Evolutionary conservation across 2,113 vertebrate genomes (phyloP).

Genomic region (Xerus inauris): DNA sequence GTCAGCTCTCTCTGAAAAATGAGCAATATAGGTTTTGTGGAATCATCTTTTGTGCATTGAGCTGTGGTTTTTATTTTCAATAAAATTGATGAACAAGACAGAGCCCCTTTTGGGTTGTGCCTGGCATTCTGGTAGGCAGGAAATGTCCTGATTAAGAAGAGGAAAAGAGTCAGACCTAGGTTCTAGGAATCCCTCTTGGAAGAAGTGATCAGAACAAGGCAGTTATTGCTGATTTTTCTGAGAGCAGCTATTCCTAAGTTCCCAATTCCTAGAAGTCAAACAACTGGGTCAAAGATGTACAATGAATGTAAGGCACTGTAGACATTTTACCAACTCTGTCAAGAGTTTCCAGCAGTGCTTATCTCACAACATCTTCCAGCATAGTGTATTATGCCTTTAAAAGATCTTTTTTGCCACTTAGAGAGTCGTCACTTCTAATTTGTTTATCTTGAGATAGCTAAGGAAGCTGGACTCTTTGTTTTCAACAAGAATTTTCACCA

Average conservation of each 20-base stretch:
- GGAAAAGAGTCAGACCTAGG: neutral
- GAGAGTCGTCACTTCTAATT: neutral
- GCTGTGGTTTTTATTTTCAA: neutral
- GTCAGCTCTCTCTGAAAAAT: neutral
- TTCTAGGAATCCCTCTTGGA: slow-evolving; percentile 18
- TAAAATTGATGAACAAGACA: no score
- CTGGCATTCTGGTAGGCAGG: neutral
- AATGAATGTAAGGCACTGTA: no score
- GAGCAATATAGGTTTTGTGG: neutral
- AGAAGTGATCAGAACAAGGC: neutral
- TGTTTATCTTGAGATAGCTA: neutral
- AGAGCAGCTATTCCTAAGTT: neutral
- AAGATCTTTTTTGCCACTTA: neutral
- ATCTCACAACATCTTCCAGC: neutral
- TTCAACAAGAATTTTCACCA: neutral
- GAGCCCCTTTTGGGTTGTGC: neutral
- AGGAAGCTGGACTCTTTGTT: neutral
- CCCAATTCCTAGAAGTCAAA: neutral
- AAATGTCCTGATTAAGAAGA: neutral
- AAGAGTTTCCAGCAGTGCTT: neutral
- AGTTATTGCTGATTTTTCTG: neutral
- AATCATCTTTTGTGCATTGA: neutral
- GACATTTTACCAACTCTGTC: neutral
- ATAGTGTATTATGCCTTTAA: accelerated
- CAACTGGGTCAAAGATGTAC: neutral